These are phyloP conservation scores for Thumatha senex DNA, from an alignment of 2,888 invertebrate species.

Conservation along the genomic window DNA sequence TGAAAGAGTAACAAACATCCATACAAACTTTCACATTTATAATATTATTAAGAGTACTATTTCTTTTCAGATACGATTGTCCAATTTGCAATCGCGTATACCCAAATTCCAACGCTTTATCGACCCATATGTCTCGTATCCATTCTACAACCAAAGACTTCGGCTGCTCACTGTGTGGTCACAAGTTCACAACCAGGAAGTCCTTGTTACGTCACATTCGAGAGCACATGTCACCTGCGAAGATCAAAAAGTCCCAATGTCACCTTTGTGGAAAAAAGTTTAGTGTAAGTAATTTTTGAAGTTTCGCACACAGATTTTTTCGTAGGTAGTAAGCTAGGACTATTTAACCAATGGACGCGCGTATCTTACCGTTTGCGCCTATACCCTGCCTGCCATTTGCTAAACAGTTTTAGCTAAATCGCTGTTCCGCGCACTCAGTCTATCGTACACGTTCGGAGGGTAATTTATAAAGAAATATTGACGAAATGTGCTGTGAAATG, in stretches of 20 bases:
- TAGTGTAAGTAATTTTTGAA: conserved; percentile 56
- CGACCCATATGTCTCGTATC: conserved; percentile 45
- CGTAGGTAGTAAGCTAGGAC: too few species aligned
- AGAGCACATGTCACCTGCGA: conserved; percentile 25
- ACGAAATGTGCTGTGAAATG: too few species aligned
- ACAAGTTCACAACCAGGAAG: conserved; percentile 45
- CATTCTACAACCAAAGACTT: conserved; percentile 44
- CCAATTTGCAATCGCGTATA: conserved; percentile 50
- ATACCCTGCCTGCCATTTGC: too few species aligned
- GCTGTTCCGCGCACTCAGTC: too few species aligned
- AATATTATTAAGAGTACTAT: background rate
- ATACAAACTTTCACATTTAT: too few species aligned
- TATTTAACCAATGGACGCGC: too few species aligned
- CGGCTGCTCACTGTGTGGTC: conserved; percentile 44
- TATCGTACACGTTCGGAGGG: too few species aligned
- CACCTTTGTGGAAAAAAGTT: conserved; percentile 64
- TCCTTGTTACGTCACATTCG: conserved; percentile 46
- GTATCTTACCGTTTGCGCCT: too few species aligned
- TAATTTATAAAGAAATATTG: too few species aligned
- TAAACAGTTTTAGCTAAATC: too few species aligned
- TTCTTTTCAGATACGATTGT: conserved; percentile 54
- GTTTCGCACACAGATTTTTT: too few species aligned
- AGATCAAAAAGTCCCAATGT: conserved; percentile 33
- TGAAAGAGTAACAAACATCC: too few species aligned
- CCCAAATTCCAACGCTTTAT: conserved; percentile 44